These are phyloP conservation scores for Zosterops lateralis DNA, from an alignment of 2,113 vertebrate species.

Conservation along the genomic window DNA sequence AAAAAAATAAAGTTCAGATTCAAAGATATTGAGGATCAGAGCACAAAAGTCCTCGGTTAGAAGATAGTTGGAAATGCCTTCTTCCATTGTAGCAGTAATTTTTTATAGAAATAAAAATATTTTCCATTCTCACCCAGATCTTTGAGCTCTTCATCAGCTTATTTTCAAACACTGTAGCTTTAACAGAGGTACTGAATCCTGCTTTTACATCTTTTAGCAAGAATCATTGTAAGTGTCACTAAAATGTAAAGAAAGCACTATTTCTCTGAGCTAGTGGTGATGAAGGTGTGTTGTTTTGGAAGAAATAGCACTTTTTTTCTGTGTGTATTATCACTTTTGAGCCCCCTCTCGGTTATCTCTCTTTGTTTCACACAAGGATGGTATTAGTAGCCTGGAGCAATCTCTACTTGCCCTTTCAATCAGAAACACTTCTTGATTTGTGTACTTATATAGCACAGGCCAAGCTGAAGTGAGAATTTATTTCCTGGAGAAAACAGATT, in stretches of 20 bases:
- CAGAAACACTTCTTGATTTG: slow-evolving; percentile 14
- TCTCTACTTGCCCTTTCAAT: background rate
- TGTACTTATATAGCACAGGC: background rate
- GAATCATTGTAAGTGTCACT: background rate
- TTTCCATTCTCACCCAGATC: background rate
- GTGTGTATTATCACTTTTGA: background rate
- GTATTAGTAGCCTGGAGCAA: slow-evolving; percentile 11
- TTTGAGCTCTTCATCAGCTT: background rate
- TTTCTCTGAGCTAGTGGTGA: background rate
- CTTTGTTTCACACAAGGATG: background rate
- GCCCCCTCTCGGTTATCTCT: background rate
- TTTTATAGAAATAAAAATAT: background rate
- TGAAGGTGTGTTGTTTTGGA: background rate
- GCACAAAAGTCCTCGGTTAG: background rate
- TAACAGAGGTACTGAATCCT: background rate
- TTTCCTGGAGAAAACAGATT: slow-evolving; percentile 19
- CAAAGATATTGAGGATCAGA: background rate
- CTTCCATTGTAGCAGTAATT: background rate
- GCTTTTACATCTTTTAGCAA: background rate
- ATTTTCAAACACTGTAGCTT: background rate
- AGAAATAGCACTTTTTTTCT: background rate
- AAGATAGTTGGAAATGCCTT: background rate
- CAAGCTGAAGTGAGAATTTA: slow-evolving; percentile 31
- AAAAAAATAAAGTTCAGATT: background rate
- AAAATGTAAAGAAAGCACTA: background rate